Evolutionary conservation across 2,888 invertebrate genomes (phyloP), one percentile per base, ranked within the genome.

Genomic region (Polymixis lichenea): DNA sequence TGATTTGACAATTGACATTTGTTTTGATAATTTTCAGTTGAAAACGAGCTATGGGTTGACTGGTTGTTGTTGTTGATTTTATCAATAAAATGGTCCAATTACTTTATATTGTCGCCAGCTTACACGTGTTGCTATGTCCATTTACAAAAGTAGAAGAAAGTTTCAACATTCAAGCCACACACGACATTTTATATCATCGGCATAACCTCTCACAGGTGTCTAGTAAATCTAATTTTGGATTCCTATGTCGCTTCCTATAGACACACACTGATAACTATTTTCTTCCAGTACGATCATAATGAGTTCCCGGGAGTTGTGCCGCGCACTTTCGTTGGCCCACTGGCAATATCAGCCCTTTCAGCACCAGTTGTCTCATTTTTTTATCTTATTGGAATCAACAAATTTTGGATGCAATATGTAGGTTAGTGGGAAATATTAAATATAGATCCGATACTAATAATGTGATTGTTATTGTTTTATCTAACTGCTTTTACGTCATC

Each of bases 81-180:
- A 88, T 60, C 69, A 70, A 38, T 69, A 91, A 94, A 93, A 98
- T 98, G 98, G 98, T 98, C 93, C 97, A 98, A 91, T 95, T 98
- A 93, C 95, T 98, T 89, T 97, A 98, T 92, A 95, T 98, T 87
- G 97, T 98, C 88, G 98, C 98, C 79, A 97, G 97, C 88, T 97
- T 98, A 88, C 98, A 99, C 94, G 96, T 99, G 77, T 93, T 99
- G 83, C 97, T 98, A 89, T 99, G 99, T 91, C 99, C 99, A 72
- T 99, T 98, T 93, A 99, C 99, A 8, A 99, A 99, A 98, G 99
- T 99, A 70, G 99, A 99, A 96, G 99, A 99, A 97, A 99, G 99
- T 95, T 99, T 99, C 94, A 99, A 99, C 96, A 97, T 99, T 77
- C 99, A 99, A 97, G 99, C 99, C 38, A 98, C 98, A 94, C 99